Evolutionary conservation across 2,888 invertebrate genomes (phyloP).

Genomic region (Lycia hirtaria): DNA sequence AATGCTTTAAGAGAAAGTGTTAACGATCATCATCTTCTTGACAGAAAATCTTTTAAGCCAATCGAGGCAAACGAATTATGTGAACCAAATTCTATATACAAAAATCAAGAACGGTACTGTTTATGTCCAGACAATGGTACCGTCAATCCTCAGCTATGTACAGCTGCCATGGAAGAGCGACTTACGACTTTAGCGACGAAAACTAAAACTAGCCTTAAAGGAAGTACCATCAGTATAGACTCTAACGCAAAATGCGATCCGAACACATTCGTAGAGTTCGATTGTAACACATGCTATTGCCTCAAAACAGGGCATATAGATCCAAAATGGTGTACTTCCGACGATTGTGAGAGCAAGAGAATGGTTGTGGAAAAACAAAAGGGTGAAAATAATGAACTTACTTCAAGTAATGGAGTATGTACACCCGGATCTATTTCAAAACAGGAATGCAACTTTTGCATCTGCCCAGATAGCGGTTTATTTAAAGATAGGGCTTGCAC

Average conservation of each 20-base stretch:
- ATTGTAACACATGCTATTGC: slow-evolving; percentile 78
- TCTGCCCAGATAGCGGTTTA: slow-evolving; percentile 67
- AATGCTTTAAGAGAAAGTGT: slow-evolving; percentile 54
- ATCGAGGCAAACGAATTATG: slow-evolving; percentile 49
- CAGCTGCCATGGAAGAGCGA: slow-evolving; percentile 37
- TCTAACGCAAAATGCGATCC: slow-evolving; percentile 64
- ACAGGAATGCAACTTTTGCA: slow-evolving; percentile 75
- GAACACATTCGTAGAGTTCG: slow-evolving; percentile 68
- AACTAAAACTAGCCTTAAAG: slow-evolving; percentile 13
- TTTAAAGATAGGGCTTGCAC: slow-evolving; percentile 65
- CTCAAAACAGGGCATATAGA: slow-evolving; percentile 68
- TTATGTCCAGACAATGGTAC: slow-evolving; percentile 65
- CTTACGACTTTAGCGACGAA: slow-evolving; percentile 17
- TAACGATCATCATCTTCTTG: slow-evolving; percentile 47
- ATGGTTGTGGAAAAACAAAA: slow-evolving; percentile 54
- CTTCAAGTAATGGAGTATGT: slow-evolving; percentile 51
- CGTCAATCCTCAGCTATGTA: slow-evolving; percentile 59
- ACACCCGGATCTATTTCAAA: slow-evolving; percentile 66
- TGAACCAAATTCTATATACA: slow-evolving; percentile 60
- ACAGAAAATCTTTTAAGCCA: slow-evolving; percentile 51
- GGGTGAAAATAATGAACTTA: slow-evolving; percentile 16
- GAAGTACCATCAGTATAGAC: slow-evolving; percentile 41
- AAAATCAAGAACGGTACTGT: slow-evolving; percentile 63
- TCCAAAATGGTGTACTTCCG: slow-evolving; percentile 76
- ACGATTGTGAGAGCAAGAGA: slow-evolving; percentile 68